Base-by-base conservation (phyloP, 2,113 vertebrate species). In the Clarias macrocephalus region DNA sequence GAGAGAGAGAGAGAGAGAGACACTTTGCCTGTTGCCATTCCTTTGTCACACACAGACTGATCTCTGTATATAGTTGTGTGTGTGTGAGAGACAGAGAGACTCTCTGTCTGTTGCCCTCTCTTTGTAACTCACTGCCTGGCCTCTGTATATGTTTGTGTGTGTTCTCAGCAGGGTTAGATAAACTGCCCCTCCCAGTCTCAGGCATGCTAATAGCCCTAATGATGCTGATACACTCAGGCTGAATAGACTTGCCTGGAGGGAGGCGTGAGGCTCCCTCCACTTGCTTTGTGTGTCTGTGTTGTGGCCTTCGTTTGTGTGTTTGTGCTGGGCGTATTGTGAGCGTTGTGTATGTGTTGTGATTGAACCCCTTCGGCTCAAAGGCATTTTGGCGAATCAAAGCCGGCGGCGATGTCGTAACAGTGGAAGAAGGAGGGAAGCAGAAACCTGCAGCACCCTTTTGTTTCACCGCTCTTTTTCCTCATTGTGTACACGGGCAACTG, bases 171-270 rank as follows among this genome's bases (percentile, higher is more conserved):
- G 86, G 88, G 79, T 86, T 88, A 88, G 66, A 90, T 89, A 86
- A 88, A 90, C 85, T 82, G 73, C 89, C 82, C 86, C 89, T 77
- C 89, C 89, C 76, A 60, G 72, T 87, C 88, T 87, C 79, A 85
- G 82, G 85, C 86, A 90, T 90, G 89, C 84, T 90, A 90, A 90
- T 90, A 88, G 84, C 86, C 57, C 86, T 88, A 88, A 90, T 90
- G 89, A 90, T 60, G 48, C 84, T 76, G 87, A 88, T 76, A 88
- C 86, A 88, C 48, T 66, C 84, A 23, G 23, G 1, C 75, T 90
- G 84, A 90, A 88, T 89, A 88, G 89, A 84, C 80, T 25, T 25
- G 80, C 84, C 89, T 88, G 59, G 76, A 85, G 81, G 84, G 82
- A 84, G 83, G 83, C 68, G 82, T 68, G 72, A 52, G 72, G 72